These are phyloP conservation scores for Polypedilum vanderplanki DNA, from an alignment of 1,140 invertebrate genomes.

Conservation along the genomic window DNA sequence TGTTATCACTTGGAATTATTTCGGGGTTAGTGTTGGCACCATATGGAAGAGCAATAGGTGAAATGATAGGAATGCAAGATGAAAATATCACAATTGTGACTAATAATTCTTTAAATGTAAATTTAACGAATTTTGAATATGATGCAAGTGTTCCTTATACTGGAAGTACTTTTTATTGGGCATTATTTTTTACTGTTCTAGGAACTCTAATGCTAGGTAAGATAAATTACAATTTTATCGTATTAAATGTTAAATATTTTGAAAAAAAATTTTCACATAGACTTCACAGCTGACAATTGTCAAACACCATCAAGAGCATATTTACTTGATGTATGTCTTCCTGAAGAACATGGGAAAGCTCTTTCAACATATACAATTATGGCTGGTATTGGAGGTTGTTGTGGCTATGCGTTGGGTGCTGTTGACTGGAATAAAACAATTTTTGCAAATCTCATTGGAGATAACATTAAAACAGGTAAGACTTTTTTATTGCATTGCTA, in stretches of 20 bases:
- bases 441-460: constrained; percentile 59
- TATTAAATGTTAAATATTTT: no score
- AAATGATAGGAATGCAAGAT: constrained; percentile 55
- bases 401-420: constrained; percentile 73
- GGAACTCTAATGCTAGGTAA: constrained; percentile 63
- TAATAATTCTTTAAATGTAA: constrained; percentile 29
- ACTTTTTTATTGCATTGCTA: no score
- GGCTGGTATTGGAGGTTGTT: constrained; percentile 72
- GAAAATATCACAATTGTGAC: constrained; percentile 31
- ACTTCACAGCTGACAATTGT: constrained; percentile 79
- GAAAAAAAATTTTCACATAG: no score
- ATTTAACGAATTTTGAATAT: constrained; percentile 1
- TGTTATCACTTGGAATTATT: constrained; percentile 67
- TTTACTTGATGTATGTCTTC: constrained; percentile 69
- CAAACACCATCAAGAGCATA: constrained; percentile 76
- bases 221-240: no score
- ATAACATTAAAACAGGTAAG: constrained; percentile 57
- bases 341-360: constrained; percentile 70
- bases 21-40: constrained; percentile 56
- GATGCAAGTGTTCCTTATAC: constrained; percentile 30
- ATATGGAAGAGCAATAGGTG: constrained; percentile 64
- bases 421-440: constrained; percentile 69
- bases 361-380: constrained; percentile 77
- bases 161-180: constrained; percentile 38
- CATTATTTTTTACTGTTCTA: constrained; percentile 68